These are phyloP conservation scores for Antheraea mylitta DNA, from an alignment of 1,140 invertebrate genomes.

Conservation along the genomic window DNA sequence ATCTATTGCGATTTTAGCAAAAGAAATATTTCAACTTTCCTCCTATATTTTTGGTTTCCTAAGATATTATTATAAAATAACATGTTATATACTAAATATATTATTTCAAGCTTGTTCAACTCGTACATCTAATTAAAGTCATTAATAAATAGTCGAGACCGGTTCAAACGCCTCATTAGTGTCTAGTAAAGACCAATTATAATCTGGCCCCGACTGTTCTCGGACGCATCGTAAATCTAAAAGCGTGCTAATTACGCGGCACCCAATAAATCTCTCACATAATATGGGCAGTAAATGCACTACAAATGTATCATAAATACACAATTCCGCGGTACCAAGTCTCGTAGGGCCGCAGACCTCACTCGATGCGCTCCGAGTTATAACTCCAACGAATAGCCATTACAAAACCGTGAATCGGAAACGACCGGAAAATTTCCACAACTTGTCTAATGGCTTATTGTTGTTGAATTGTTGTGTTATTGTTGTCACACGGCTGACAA, in stretches of 20 bases:
- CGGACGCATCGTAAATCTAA: slow-evolving; percentile 47
- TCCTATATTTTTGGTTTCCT: too few relatives aligned
- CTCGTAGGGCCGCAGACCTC: slow-evolving; percentile 58
- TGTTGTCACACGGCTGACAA: slow-evolving; percentile 50
- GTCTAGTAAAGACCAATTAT: slow-evolving; percentile 39
- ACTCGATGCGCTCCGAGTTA: slow-evolving; percentile 63
- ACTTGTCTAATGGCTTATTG: slow-evolving; percentile 75
- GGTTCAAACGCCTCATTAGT: slow-evolving; percentile 44
- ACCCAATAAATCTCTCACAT: slow-evolving; percentile 60
- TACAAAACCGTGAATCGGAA: slow-evolving; percentile 75
- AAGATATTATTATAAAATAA: too few relatives aligned
- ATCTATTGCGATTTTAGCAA: too few relatives aligned
- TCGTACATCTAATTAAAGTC: not conserved
- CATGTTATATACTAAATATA: not conserved
- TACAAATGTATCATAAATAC: slow-evolving; percentile 49
- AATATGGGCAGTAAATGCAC: slow-evolving; percentile 61
- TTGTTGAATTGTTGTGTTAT: slow-evolving; percentile 62
- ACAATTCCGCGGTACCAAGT: slow-evolving; percentile 38
- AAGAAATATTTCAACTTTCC: too few relatives aligned
- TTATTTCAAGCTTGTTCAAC: not conserved
- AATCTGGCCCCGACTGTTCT: slow-evolving; percentile 32
- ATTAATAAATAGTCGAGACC: slow-evolving; percentile 9
- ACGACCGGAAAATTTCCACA: slow-evolving; percentile 74
- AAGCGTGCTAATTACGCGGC: slow-evolving; percentile 58
- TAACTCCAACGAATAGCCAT: slow-evolving; percentile 54